Percentiles rank a stretch among this genome's conserved stretches.
Evolutionary conservation across 2,888 invertebrate species (phyloP).

Genomic region (Lysandra bellargus): DNA sequence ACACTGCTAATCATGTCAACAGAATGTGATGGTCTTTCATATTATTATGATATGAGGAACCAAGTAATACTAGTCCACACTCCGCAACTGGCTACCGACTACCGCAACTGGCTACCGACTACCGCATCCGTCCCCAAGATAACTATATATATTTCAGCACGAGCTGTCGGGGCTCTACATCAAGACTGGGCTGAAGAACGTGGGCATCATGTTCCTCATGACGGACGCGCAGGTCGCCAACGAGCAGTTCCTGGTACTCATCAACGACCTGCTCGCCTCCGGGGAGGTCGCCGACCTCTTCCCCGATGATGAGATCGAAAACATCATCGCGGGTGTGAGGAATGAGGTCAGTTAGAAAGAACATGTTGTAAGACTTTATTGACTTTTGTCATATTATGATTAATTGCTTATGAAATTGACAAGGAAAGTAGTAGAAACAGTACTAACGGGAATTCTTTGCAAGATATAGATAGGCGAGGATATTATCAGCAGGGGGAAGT

Average conservation of each 20-base stretch:
- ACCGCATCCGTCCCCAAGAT: too few relatives aligned
- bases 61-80: too few relatives aligned
- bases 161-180: constrained; percentile 93
- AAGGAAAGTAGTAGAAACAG: not conserved
- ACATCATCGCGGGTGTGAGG: constrained; percentile 92
- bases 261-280: constrained; percentile 96
- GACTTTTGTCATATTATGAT: not conserved
- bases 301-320: constrained; percentile 97
- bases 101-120: not conserved
- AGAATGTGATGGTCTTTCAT: too few relatives aligned
- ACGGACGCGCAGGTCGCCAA: constrained; percentile 98
- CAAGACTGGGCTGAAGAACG: constrained; percentile 95
- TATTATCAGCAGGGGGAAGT: not conserved
- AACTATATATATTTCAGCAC: constrained; percentile 65
- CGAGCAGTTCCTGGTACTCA: constrained; percentile 96
- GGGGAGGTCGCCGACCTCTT: constrained; percentile 98
- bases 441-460: not conserved
- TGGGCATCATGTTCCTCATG: constrained; percentile 97
- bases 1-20: too few relatives aligned
- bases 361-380: too few relatives aligned
- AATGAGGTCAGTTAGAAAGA: constrained; percentile 80
- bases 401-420: not conserved
- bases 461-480: not conserved
- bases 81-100: too few relatives aligned
- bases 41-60: too few relatives aligned